These are phyloP conservation scores for Catalaphyllia jardinei DNA, from an alignment of 64 coral and sea anemone genomes.

Conservation along the genomic window DNA sequence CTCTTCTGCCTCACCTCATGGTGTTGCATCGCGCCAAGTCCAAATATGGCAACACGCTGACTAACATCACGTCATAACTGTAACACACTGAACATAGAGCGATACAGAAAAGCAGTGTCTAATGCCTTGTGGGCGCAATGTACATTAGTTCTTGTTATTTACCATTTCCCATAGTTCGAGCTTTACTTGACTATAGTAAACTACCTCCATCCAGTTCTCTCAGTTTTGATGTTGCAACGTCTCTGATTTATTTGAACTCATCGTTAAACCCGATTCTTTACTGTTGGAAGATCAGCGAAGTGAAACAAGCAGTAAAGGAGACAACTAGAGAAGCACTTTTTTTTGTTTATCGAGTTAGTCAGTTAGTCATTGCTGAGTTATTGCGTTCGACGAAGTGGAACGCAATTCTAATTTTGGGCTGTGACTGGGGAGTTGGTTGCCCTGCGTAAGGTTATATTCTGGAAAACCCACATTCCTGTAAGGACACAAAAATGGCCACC, in stretches of 20 bases:
- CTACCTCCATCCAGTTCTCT: not conserved
- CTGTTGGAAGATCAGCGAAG: not conserved
- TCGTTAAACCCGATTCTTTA: conserved; percentile 7
- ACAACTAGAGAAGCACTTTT: not conserved
- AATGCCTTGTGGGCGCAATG: not conserved
- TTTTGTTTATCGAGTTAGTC: not conserved
- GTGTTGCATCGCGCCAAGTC: too few relatives aligned
- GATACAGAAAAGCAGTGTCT: not conserved
- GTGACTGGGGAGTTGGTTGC: too few relatives aligned
- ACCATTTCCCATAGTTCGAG: not conserved
- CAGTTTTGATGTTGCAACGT: not conserved
- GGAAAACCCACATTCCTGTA: too few relatives aligned
- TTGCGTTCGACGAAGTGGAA: too few relatives aligned
- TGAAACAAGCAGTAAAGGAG: not conserved
- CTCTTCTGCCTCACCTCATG: too few relatives aligned
- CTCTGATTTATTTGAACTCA: not conserved
- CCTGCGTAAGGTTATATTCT: too few relatives aligned
- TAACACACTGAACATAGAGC: not conserved
- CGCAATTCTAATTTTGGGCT: too few relatives aligned
- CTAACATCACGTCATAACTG: too few relatives aligned
- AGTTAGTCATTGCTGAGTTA: too few relatives aligned
- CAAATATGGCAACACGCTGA: too few relatives aligned
- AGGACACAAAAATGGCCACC: too few relatives aligned
- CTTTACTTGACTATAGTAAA: not conserved
- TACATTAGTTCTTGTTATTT: not conserved